Base-by-base conservation (phyloP, 2,797 vertebrate species). In the Pogoniulus pusillus region DNA sequence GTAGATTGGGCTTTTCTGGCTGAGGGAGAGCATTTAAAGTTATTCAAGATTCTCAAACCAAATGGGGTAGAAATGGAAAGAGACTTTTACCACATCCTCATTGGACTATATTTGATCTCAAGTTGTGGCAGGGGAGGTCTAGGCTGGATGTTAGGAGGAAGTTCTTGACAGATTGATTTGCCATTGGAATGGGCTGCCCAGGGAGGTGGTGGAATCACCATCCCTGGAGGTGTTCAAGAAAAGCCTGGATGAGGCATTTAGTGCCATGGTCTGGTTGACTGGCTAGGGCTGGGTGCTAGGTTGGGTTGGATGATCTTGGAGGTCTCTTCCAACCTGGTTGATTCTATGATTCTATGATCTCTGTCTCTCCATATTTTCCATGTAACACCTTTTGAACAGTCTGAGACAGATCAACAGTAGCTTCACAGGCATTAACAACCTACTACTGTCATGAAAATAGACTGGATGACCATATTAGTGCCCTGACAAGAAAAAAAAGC, bases 321-420 rank as follows among this genome's bases (percentile, higher is more conserved):
- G n/a, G n/a, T n/a, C n/a, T n/a, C n/a, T n/a, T n/a, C n/a, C n/a
- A n/a, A n/a, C n/a, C n/a, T n/a, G n/a, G n/a, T n/a, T n/a, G n/a
- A n/a, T n/a, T n/a, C n/a, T n/a, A n/a, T n/a, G n/a, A n/a, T n/a
- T n/a, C n/a, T n/a, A n/a, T n/a, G n/a, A 66, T 60, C 19, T 84
- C 22, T 73, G 12, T 64, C 32, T 64, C 74, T 37, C 24, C 4
- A 10, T 12, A 73, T 81, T 88, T 94, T 81, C 53, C 12, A 35
- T 89, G 83, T 85, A 81, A 87, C 39, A 70, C 8, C 4, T 85
- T 91, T 75, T 66, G 47, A 84, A 83, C 18, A 85, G 81, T 78
- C 85, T 75, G 47, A 70, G 27, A 27, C 63, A 76, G 55, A 55
- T n/a, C 15, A 19, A 32, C 37, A 71, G 37, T 59, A 41, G 12